Evolutionary conservation across 30 jellyfish, hydroid and myxozoan genomes (phyloP).

Genomic region (Turritopsis rubra): DNA sequence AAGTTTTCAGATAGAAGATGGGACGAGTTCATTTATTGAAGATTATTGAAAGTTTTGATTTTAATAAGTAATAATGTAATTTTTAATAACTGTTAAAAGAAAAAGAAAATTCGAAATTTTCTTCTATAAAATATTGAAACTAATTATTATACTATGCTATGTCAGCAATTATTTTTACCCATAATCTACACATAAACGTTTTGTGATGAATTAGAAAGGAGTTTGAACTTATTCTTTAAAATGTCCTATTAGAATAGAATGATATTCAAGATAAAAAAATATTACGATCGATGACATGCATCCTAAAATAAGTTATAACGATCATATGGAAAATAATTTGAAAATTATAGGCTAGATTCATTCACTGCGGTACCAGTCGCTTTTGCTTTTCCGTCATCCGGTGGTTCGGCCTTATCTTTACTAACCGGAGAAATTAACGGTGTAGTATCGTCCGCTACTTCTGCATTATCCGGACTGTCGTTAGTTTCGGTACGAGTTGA

Average conservation of each 20-base stretch:
- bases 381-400: neutral
- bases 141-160: no score
- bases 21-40: no score
- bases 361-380: neutral
- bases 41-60: no score
- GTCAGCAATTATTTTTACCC: no score
- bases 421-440: neutral
- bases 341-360: neutral
- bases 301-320: neutral
- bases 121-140: neutral
- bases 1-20: no score
- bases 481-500: constrained; percentile 59
- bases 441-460: constrained; percentile 10
- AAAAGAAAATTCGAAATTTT: neutral
- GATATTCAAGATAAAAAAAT: neutral
- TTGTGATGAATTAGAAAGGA: no score
- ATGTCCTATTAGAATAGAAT: no score
- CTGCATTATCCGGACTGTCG: constrained; percentile 7
- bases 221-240: no score
- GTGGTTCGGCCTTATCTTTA: constrained; percentile 10
- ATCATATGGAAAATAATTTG: neutral
- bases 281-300: neutral
- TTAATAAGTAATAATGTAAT: no score
- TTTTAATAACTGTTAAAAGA: no score
- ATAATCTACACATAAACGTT: no score